Evolutionary conservation across 1,140 invertebrate genomes (phyloP).

Genomic region (Zaprionus africanus): DNA sequence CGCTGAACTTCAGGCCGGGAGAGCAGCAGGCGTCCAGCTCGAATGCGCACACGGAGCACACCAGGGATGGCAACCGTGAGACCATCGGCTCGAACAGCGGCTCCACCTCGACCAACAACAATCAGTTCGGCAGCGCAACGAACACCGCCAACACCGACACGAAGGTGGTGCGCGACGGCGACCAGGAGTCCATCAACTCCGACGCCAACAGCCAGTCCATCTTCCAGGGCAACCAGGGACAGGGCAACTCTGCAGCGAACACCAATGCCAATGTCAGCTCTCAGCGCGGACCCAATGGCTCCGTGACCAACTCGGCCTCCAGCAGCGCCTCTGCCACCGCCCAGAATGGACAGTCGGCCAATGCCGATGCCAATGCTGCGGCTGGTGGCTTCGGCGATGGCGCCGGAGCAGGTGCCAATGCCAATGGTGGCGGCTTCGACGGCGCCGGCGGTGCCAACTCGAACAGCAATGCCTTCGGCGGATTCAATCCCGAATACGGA

Average conservation of each 20-base stretch:
- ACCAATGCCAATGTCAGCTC: conserved; percentile 69
- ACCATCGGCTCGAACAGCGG: conserved; percentile 63
- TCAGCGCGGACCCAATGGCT: conserved; percentile 60
- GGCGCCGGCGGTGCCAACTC: conserved; percentile 56
- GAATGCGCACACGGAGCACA: conserved; percentile 71
- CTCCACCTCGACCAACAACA: conserved; percentile 69
- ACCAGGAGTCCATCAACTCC: conserved; percentile 48
- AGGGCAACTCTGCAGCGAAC: conserved; percentile 59
- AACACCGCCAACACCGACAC: conserved; percentile 77
- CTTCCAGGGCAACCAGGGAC: conserved; percentile 72
- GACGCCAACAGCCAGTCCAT: conserved; percentile 78
- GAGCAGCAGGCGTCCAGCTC: conserved; percentile 74
- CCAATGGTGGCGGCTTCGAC: conserved; percentile 21
- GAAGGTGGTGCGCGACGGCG: conserved; percentile 53
- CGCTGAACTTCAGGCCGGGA: conserved; percentile 63
- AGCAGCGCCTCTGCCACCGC: conserved; percentile 62
- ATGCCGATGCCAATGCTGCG: conserved; percentile 63
- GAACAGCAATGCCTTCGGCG: conserved; percentile 59
- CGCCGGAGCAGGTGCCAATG: conserved; percentile 12
- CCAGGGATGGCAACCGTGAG: conserved; percentile 49
- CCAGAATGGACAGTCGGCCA: conserved; percentile 56
- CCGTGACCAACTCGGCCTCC: conserved; percentile 64
- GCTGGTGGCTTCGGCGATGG: conserved; percentile 47
- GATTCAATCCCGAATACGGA: conserved; percentile 30
- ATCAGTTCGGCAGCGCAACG: conserved; percentile 62